A percentile compares a stretch with the other conserved stretches of the same genome.
phyloP scores from a whole-genome alignment of 2,888 invertebrate species.

The Caenorhabditis sinica region DNA sequence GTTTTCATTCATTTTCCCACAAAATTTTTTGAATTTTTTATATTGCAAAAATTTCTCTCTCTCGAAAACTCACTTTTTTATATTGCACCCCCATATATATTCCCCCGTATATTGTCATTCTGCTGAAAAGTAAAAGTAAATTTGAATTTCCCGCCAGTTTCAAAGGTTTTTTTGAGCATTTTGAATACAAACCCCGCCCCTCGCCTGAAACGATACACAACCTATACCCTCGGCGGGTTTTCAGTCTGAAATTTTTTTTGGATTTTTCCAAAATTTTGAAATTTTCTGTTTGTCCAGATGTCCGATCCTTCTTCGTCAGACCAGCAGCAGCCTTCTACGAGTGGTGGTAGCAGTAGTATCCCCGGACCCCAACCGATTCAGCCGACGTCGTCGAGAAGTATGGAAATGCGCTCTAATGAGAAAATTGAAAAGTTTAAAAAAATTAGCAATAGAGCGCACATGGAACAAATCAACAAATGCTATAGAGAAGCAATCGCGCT shows the following conservation, averaged over 20 bases:
- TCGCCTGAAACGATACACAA: no score
- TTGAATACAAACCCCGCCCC: no score
- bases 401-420: neutral
- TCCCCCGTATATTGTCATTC: no score
- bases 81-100: neutral
- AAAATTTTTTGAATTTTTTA: neutral
- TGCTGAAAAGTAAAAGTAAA: neutral
- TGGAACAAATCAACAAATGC: neutral
- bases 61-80: slow-evolving; percentile 12
- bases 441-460: neutral
- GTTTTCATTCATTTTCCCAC: neutral
- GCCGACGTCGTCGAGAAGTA: slow-evolving; percentile 15
- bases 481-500: neutral
- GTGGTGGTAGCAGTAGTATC: neutral
- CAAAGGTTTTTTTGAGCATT: neutral
- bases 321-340: neutral
- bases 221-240: no score
- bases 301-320: slow-evolving; percentile 3
- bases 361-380: neutral
- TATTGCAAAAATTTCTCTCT: neutral
- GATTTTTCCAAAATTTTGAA: neutral
- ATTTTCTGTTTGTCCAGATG: slow-evolving; percentile 15
- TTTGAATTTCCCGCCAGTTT: neutral
- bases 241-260: no score
- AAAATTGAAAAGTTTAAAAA: neutral